Evolutionary conservation across 1,140 invertebrate genomes (phyloP), one percentile per base, ranked within the genome.

Genomic region (Drosophila pectinifera): DNA sequence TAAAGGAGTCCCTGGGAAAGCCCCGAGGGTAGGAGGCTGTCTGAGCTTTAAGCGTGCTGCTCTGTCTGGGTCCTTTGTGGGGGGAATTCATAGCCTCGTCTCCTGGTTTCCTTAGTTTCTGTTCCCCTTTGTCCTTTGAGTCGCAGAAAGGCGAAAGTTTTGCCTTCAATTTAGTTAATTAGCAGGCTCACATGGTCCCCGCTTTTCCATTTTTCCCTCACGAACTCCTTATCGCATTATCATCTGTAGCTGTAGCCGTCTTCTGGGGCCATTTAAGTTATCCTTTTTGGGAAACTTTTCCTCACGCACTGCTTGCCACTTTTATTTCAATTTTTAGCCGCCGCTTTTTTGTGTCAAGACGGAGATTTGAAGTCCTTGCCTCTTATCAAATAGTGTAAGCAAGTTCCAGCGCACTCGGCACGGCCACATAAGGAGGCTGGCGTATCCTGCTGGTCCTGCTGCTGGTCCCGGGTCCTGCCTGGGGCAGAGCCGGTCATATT

Each of bases 151-250:
- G 53, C 46, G 65, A 77, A 85, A 86, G 74, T 86, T 86, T 57
- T 61, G 69, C 49, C 65, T 76, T 76, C 82, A 86, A 86, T 86
- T 86, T 88, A 88, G 78, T 78, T 88, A 86, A 86, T 86, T 88
- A 88, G 48, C 79, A 59, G 69, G 24, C 36, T 49, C 42, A 59
- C 26, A 55, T 62, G 65, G 43, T 65, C 49, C 22, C 28, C 28
- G 26, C 54, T 58, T 41, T 18, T 1, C 8, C 18, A 26, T 28
- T 36, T 58, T 58, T 36, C 34, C 49, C 26, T 48, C 53, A 74
- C 64, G 62, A 57, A 42, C 65, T 76, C 43, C 82, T 74, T 81
- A 81, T 85, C 74, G 45, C 57, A 75, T 86, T 75, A 81, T 86
- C 67, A 74, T 39, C 57, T 51, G 18, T 34, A 51, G 18, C 13